These are phyloP conservation scores for Proisotoma minuta DNA, from an alignment of 2,888 invertebrate genomes.

Conservation along the genomic window DNA sequence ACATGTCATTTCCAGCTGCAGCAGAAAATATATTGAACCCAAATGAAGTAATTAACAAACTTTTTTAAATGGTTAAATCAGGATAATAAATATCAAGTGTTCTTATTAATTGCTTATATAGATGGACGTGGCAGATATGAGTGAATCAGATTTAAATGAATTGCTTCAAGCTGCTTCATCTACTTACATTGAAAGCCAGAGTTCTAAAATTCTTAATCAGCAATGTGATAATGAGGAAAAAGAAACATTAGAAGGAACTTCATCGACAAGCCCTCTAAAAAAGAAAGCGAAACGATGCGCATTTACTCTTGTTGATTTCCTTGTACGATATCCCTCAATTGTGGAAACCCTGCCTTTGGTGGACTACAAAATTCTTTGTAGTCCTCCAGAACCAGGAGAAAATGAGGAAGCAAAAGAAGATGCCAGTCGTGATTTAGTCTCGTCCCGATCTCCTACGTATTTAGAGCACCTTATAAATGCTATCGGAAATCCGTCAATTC, in stretches of 20 bases:
- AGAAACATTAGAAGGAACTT: too few relatives aligned
- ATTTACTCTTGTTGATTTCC: neutral
- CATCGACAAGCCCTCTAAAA: neutral
- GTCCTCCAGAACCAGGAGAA: neutral
- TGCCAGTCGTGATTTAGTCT: neutral
- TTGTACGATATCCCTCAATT: neutral
- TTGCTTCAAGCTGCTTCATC: conserved; percentile 24
- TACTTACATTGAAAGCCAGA: conserved; percentile 10
- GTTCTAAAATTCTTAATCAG: neutral
- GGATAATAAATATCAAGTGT: neutral
- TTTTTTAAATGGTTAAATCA: conserved; percentile 1
- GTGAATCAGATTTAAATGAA: conserved; percentile 30
- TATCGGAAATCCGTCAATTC: conserved; percentile 37
- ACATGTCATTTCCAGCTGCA: conserved; percentile 30
- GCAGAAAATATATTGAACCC: conserved; percentile 40
- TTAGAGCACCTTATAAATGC: conserved; percentile 40
- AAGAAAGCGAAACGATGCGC: neutral
- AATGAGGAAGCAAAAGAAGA: neutral
- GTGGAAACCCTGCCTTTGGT: neutral
- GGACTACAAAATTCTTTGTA: neutral
- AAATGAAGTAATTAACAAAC: conserved; percentile 34
- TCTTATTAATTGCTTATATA: conserved; percentile 9
- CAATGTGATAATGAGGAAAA: neutral
- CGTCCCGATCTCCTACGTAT: conserved; percentile 19
- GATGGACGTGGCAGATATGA: conserved; percentile 34